A percentile compares a stretch with the other conserved stretches of the same genome.
phyloP scores from a whole-genome alignment of 2,113 vertebrate genomes.

The Hippocampus guttulatus region DNA sequence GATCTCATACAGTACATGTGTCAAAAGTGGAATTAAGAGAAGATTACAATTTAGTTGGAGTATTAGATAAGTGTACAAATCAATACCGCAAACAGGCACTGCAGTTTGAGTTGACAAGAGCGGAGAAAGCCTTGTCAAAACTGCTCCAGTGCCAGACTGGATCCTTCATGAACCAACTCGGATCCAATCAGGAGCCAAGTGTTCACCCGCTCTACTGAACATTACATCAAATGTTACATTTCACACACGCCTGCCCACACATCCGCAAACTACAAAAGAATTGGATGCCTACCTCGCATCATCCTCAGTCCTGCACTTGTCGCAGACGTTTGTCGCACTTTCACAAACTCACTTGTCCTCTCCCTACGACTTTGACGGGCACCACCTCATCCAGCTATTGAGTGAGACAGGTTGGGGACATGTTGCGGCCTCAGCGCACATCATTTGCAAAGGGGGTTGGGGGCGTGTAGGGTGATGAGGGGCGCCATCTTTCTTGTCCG shows the following conservation, averaged over 20 bases:
- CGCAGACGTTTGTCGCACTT: conserved; percentile 62
- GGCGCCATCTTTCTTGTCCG: conserved; percentile 49
- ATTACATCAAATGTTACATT: conserved; percentile 20
- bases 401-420: conserved; percentile 23
- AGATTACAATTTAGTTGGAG: too few relatives aligned
- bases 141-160: neutral
- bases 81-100: neutral
- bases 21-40: neutral
- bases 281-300: conserved; percentile 74
- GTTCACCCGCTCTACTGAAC: neutral
- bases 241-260: conserved; percentile 19
- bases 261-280: conserved; percentile 23
- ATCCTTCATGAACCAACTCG: neutral
- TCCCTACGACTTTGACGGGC: conserved; percentile 27
- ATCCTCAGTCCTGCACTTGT: conserved; percentile 67
- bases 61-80: too few relatives aligned
- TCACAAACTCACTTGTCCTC: conserved; percentile 52
- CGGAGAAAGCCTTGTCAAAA: neutral
- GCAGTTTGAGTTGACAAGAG: neutral
- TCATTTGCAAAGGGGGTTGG: conserved; percentile 12
- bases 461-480: conserved; percentile 42
- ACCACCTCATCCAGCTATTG: conserved; percentile 23
- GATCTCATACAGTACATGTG: neutral
- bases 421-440: conserved; percentile 40
- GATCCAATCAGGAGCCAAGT: neutral